A percentile compares a stretch with the other conserved stretches of the same genome.
These are phyloP conservation scores for Trichonephila clavata DNA, from an alignment of 1,140 invertebrate species.

Conservation along the genomic window DNA sequence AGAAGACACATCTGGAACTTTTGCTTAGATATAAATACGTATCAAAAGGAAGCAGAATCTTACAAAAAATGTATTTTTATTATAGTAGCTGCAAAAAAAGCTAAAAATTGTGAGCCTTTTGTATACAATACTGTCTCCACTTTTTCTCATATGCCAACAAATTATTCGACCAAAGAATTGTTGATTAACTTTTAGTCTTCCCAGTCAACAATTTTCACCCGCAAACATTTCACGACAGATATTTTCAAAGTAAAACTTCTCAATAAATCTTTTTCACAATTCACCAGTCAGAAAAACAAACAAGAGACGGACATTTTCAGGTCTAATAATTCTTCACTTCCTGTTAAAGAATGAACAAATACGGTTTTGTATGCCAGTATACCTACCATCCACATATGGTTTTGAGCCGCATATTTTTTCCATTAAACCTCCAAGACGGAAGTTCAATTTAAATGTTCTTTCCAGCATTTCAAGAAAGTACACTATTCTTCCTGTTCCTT, in stretches of 20 bases:
- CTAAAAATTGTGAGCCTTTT: background rate
- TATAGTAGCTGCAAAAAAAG: background rate
- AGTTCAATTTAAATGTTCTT: slow-evolving; percentile 28
- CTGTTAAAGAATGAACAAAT: background rate
- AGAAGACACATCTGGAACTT: background rate
- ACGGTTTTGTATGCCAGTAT: background rate
- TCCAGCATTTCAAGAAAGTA: background rate
- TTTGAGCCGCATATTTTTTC: background rate
- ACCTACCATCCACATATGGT: background rate
- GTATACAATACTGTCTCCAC: background rate
- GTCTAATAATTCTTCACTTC: background rate
- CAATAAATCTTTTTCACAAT: background rate
- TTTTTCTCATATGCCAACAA: background rate
- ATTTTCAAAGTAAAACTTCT: background rate
- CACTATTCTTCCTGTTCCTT: background rate
- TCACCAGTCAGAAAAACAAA: background rate
- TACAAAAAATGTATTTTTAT: background rate
- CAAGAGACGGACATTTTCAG: background rate
- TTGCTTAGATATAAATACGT: background rate
- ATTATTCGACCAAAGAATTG: background rate
- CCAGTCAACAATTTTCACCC: background rate
- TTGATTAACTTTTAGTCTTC: background rate
- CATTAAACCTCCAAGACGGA: background rate
- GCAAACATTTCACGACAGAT: background rate
- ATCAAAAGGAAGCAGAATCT: background rate